Conservation (phyloP, 1,140 invertebrate genomes). For the Mamestra configurata region DNA sequence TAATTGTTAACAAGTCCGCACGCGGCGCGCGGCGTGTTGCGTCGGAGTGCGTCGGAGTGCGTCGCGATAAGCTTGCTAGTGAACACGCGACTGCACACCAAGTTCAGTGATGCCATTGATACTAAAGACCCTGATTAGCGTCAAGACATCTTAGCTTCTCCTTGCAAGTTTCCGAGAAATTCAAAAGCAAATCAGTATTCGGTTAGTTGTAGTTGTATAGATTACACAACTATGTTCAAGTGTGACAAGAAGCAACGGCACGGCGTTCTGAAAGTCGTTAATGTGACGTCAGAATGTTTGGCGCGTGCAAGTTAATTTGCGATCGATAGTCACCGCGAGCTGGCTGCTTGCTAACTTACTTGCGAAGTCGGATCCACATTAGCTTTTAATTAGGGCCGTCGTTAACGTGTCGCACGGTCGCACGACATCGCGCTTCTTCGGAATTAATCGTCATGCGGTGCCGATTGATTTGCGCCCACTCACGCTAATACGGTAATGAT, state of each 20-base stretch:
- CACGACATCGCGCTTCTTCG: not conserved
- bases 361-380: constrained; percentile 26
- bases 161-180: not conserved
- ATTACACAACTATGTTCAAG: constrained; percentile 18
- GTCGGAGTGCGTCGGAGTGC: not conserved
- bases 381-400: constrained; percentile 46
- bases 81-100: too few relatives aligned
- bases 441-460: not conserved
- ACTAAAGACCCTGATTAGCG: not conserved
- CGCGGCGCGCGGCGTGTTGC: not conserved
- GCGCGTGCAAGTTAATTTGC: constrained; percentile 42
- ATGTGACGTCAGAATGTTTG: constrained; percentile 40
- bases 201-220: constrained; percentile 7
- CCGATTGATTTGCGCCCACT: not conserved
- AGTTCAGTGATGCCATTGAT: not conserved
- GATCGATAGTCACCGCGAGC: constrained; percentile 32
- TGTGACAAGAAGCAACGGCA: not conserved
- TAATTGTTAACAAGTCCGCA: constrained; percentile 53
- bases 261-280: constrained; percentile 17
- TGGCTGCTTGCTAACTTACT: constrained; percentile 23
- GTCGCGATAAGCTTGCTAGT: not conserved
- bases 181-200: not conserved
- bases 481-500: not conserved
- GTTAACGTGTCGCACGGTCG: not conserved
- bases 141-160: not conserved